A percentile compares a stretch with the other conserved stretches of the same genome.
These are phyloP conservation scores for Notodonta dromedarius DNA, from an alignment of 2,888 invertebrate species.

Conservation along the genomic window DNA sequence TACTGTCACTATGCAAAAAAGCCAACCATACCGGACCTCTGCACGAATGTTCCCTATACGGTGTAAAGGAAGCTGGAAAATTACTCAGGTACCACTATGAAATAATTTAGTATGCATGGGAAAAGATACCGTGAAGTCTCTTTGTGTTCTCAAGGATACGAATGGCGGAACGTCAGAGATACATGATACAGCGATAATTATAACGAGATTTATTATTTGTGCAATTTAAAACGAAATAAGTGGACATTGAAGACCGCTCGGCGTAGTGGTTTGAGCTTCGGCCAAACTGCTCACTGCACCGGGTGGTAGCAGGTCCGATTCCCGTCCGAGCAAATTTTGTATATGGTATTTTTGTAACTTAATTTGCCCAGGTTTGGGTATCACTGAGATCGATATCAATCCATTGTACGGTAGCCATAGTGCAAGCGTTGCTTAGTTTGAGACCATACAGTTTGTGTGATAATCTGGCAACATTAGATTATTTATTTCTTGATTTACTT, in stretches of 20 bases:
- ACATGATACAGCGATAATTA: slow-evolving; percentile 5
- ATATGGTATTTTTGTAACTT: too few relatives aligned
- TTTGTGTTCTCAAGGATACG: slow-evolving; percentile 18
- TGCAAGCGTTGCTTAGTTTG: too few relatives aligned
- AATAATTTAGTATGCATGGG: slow-evolving; percentile 22
- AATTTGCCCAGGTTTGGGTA: too few relatives aligned
- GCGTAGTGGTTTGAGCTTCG: too few relatives aligned
- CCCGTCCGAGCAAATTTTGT: too few relatives aligned
- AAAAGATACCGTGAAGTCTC: slow-evolving; percentile 13
- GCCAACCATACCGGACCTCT: slow-evolving; percentile 87
- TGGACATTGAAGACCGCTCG: background rate
- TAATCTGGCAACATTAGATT: too few relatives aligned
- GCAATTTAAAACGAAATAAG: background rate
- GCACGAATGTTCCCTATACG: slow-evolving; percentile 89
- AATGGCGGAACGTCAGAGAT: slow-evolving; percentile 6
- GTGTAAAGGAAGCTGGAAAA: slow-evolving; percentile 87
- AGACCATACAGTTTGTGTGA: too few relatives aligned
- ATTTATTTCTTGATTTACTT: background rate
- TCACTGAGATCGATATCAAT: too few relatives aligned
- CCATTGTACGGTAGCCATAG: too few relatives aligned
- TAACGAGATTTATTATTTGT: background rate
- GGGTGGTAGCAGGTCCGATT: background rate
- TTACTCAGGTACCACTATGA: slow-evolving; percentile 74
- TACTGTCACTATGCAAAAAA: slow-evolving; percentile 87
- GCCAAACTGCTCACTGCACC: background rate